A percentile compares a stretch with the other conserved stretches of the same genome.
phyloP scores from a whole-genome alignment of 2,888 invertebrate genomes.

The Encarsia formosa region DNA sequence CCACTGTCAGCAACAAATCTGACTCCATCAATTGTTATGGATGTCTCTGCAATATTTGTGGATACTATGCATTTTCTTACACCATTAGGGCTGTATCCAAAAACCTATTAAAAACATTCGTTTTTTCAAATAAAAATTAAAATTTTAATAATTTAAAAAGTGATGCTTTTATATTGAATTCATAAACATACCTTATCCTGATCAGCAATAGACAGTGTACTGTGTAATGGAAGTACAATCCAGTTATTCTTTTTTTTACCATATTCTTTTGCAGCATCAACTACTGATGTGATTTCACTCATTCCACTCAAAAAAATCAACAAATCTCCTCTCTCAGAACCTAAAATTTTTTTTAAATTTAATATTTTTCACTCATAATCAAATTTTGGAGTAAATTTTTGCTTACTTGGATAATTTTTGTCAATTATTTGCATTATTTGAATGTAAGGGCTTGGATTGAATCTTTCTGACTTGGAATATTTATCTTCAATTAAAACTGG shows the following conservation, averaged over 20 bases:
- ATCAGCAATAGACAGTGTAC: slow-evolving; percentile 85
- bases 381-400: slow-evolving; percentile 18
- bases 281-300: slow-evolving; percentile 83
- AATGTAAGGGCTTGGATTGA: slow-evolving; percentile 92
- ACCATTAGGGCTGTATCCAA: slow-evolving; percentile 92
- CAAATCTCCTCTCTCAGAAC: slow-evolving; percentile 85
- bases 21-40: slow-evolving; percentile 96
- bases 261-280: slow-evolving; percentile 82
- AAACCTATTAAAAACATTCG: slow-evolving; percentile 58
- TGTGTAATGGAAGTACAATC: slow-evolving; percentile 91
- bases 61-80: slow-evolving; percentile 94
- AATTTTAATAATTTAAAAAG: slow-evolving; percentile 4
- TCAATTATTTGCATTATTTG: slow-evolving; percentile 90
- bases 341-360: slow-evolving; percentile 48
- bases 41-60: slow-evolving; percentile 98
- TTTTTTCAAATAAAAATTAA: slow-evolving; percentile 6
- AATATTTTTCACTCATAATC: slow-evolving; percentile 15
- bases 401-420: slow-evolving; percentile 73
- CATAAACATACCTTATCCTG: slow-evolving; percentile 87
- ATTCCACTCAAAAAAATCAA: slow-evolving; percentile 93
- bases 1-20: slow-evolving; percentile 97
- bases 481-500: slow-evolving; percentile 64
- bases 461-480: slow-evolving; percentile 62
- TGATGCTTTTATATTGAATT: too few relatives aligned
- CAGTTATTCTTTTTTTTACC: slow-evolving; percentile 73